Evolutionary conservation across 1,140 invertebrate genomes (phyloP).

Genomic region (Oppia nitens): DNA sequence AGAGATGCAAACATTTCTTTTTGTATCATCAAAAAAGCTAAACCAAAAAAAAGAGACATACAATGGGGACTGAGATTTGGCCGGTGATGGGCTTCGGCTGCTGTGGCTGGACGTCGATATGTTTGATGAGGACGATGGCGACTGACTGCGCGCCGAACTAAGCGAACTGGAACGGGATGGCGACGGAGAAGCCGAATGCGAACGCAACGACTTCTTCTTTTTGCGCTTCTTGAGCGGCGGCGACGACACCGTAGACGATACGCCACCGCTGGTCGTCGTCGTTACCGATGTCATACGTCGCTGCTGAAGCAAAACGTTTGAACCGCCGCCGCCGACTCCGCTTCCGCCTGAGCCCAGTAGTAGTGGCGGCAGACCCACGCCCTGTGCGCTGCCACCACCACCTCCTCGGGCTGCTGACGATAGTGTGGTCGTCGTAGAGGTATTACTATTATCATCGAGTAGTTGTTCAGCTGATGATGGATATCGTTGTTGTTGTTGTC

Average conservation of each 20-base stretch:
- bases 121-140: background rate
- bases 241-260: background rate
- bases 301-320: background rate
- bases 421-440: background rate
- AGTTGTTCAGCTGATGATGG: background rate
- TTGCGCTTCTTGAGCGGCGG: background rate
- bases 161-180: background rate
- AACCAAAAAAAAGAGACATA: slow-evolving; percentile 13
- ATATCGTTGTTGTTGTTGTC: background rate
- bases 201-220: background rate
- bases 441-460: background rate
- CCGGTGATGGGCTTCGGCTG: background rate
- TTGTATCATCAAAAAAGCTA: too few species aligned
- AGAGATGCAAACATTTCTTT: too few species aligned
- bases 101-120: background rate
- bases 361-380: background rate
- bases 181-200: slow-evolving; percentile 20
- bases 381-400: background rate
- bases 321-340: background rate
- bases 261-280: background rate
- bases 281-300: background rate
- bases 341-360: background rate
- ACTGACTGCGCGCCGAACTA: background rate
- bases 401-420: background rate
- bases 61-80: slow-evolving; percentile 21